Conservation (phyloP, 2,797 vertebrate species). For the Chelidonichthys spinosus region DNA sequence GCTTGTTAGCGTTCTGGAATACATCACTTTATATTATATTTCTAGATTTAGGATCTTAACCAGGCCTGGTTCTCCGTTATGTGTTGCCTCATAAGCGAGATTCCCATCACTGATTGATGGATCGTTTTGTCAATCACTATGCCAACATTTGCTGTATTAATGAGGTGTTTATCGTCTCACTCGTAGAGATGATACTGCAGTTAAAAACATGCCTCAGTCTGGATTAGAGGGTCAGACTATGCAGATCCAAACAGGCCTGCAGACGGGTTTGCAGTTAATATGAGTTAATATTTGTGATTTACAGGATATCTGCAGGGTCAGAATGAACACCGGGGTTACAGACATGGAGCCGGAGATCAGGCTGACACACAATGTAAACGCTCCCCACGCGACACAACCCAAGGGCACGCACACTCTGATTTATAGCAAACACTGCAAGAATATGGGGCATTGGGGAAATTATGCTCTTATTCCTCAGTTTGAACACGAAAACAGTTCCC, state of each 20-base stretch:
- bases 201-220: conserved; percentile 13
- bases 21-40: neutral
- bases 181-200: conserved; percentile 5
- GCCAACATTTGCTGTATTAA: neutral
- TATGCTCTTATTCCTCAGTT: conserved; percentile 50
- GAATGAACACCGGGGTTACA: conserved; percentile 68
- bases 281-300: conserved; percentile 73
- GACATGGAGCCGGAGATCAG: conserved; percentile 67
- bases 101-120: neutral
- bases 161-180: conserved; percentile 7
- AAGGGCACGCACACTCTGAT: conserved; percentile 54
- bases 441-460: conserved; percentile 58
- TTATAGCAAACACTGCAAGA: conserved; percentile 55
- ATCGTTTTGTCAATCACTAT: neutral
- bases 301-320: conserved; percentile 71
- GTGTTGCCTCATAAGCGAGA: neutral
- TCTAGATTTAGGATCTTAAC: neutral
- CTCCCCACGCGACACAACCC: conserved; percentile 66
- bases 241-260: conserved; percentile 42
- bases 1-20: neutral
- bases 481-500: conserved; percentile 62
- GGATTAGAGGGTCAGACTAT: conserved; percentile 34
- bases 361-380: conserved; percentile 66
- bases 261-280: conserved; percentile 49
- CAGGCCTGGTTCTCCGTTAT: neutral